Evolutionary conservation across 2,888 invertebrate species (phyloP).

Genomic region (Drosophila buzzatii): DNA sequence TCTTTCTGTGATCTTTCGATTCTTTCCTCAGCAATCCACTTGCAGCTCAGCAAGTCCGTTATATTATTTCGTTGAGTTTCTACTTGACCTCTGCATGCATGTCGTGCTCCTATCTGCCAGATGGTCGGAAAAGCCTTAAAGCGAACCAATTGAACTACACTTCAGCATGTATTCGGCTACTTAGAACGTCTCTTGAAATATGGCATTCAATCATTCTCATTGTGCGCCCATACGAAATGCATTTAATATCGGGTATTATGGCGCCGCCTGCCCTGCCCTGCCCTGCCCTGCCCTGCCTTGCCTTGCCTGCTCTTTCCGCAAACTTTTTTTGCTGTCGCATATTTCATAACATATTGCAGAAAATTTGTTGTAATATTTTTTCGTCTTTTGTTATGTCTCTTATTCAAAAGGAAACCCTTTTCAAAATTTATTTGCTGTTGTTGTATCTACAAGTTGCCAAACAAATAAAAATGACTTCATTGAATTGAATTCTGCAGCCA

Average conservation of each 20-base stretch:
- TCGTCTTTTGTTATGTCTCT: conserved; percentile 27
- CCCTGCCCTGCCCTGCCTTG: neutral
- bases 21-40: conserved; percentile 6
- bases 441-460: conserved; percentile 61
- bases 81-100: conserved; percentile 15
- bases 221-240: conserved; percentile 57
- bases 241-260: conserved; percentile 75
- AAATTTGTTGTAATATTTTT: conserved; percentile 46
- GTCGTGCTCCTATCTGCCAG: neutral
- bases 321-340: conserved; percentile 22
- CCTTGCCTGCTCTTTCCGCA: neutral
- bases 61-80: neutral
- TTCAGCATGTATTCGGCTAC: conserved; percentile 30
- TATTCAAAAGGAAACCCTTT: conserved; percentile 60
- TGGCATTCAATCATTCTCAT: conserved; percentile 66
- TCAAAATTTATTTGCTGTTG: conserved; percentile 47
- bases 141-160: conserved; percentile 48
- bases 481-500: conserved; percentile 68
- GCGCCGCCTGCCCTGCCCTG: neutral
- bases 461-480: conserved; percentile 79
- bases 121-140: conserved; percentile 6
- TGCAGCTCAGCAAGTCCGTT: conserved; percentile 28
- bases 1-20: conserved; percentile 11
- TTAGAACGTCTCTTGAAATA: conserved; percentile 42
- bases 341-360: conserved; percentile 58